Percentiles rank a stretch among this genome's conserved stretches.
These are phyloP conservation scores for Orestias chungarensis DNA, from an alignment of 2,797 vertebrate species.

Conservation along the genomic window DNA sequence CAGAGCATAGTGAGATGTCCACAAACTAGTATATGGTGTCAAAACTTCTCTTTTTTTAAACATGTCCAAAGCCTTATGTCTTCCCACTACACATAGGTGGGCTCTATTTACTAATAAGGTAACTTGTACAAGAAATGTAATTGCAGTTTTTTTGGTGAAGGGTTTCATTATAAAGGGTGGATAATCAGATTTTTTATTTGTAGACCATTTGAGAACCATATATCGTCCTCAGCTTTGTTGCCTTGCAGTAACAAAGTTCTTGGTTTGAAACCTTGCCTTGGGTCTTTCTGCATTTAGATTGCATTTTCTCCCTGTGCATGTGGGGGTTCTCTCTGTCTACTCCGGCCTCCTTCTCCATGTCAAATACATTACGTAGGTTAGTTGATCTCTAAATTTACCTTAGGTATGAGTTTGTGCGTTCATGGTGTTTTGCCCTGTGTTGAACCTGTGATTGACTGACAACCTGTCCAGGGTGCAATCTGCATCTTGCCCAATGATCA, in stretches of 20 bases:
- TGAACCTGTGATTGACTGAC: background rate
- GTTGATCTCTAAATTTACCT: background rate
- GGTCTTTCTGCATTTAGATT: background rate
- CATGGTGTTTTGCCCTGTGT: background rate
- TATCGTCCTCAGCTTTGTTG: background rate
- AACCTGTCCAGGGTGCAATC: background rate
- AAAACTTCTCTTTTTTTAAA: background rate
- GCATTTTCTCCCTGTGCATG: background rate
- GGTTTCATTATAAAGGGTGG: background rate
- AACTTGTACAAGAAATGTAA: background rate
- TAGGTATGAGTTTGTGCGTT: background rate
- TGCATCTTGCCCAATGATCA: background rate
- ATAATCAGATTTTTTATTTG: background rate
- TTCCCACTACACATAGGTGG: background rate
- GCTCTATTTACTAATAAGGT: background rate
- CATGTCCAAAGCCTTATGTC: background rate
- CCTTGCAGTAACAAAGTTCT: background rate
- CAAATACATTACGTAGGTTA: background rate
- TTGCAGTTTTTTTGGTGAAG: background rate
- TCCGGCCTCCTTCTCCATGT: background rate
- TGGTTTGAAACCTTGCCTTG: background rate
- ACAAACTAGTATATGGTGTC: background rate
- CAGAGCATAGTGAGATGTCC: background rate
- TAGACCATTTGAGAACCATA: background rate
- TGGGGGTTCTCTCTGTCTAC: background rate